Evolutionary conservation across 1,140 invertebrate species (phyloP).

Genomic region (Cydia fagiglandana): DNA sequence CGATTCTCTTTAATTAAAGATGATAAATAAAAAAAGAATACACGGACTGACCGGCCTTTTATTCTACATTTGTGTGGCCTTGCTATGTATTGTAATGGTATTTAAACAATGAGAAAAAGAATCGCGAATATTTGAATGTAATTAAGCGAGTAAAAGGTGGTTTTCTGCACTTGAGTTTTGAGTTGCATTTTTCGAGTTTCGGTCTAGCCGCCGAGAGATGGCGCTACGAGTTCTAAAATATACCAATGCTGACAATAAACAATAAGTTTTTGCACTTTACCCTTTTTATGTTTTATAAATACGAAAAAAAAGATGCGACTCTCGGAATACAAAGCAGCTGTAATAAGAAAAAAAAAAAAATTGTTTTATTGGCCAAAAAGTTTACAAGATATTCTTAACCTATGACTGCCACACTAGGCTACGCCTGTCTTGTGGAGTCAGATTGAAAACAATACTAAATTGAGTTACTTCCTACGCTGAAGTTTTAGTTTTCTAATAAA

Average conservation of each 20-base stretch:
- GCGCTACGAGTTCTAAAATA: conserved; percentile 36
- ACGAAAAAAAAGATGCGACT: too few relatives aligned
- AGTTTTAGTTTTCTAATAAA: too few relatives aligned
- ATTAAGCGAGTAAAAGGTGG: conserved; percentile 38
- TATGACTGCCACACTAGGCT: too few relatives aligned
- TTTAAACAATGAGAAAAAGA: conserved; percentile 8
- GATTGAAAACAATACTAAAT: too few relatives aligned
- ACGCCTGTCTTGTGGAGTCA: too few relatives aligned
- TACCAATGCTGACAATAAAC: background rate
- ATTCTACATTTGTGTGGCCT: conserved; percentile 18
- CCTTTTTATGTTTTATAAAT: background rate
- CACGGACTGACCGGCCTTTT: background rate
- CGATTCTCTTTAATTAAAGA: conserved; percentile 76
- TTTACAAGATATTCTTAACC: too few relatives aligned
- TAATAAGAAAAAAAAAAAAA: too few relatives aligned
- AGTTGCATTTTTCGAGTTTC: conserved; percentile 13
- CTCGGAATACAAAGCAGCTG: too few relatives aligned
- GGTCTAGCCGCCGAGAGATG: conserved; percentile 34
- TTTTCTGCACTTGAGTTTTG: conserved; percentile 12
- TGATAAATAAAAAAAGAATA: conserved; percentile 72
- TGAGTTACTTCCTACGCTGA: too few relatives aligned
- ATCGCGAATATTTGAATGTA: conserved; percentile 11
- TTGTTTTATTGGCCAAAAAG: too few relatives aligned
- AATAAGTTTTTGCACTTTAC: background rate
- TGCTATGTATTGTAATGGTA: conserved; percentile 11